Conservation (phyloP, 2,888 invertebrate genomes). For the Hypsopygia costalis region DNA sequence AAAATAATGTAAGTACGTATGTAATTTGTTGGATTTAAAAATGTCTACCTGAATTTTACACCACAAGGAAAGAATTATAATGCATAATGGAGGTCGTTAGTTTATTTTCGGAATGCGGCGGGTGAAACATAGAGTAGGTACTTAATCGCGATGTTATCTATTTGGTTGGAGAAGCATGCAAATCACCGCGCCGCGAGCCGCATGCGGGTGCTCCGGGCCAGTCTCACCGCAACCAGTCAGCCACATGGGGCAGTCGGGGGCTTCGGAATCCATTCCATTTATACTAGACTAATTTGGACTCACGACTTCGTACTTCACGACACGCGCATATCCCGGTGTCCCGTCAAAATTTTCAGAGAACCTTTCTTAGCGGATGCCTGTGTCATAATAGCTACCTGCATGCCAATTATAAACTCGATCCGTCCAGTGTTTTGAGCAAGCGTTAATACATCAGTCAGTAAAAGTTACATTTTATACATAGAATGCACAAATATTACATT, state of each 20-base stretch:
- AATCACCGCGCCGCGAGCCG: constrained; percentile 58
- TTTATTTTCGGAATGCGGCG: constrained; percentile 19
- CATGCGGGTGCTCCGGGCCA: constrained; percentile 49
- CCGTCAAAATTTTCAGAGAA: no score
- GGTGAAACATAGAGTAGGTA: constrained; percentile 17
- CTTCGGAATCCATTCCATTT: not conserved
- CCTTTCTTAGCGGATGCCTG: no score
- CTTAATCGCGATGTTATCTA: constrained; percentile 39
- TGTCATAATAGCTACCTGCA: no score
- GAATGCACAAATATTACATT: no score
- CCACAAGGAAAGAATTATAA: not conserved
- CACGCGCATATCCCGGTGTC: no score
- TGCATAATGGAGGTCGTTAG: constrained; percentile 1
- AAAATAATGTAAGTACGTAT: constrained; percentile 2
- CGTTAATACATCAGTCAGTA: no score
- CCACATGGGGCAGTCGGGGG: constrained; percentile 26
- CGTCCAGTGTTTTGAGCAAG: no score
- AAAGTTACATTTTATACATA: no score
- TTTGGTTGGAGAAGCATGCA: constrained; percentile 58
- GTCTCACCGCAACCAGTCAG: constrained; percentile 32
- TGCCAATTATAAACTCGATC: no score
- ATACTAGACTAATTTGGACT: no score
- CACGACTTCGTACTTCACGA: no score
- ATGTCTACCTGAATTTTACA: not conserved
- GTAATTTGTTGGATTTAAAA: constrained; percentile 1